Evolutionary conservation across 2,888 invertebrate genomes (phyloP), one percentile per base, ranked within the genome.

Genomic region (Torymus aiolomorphi): DNA sequence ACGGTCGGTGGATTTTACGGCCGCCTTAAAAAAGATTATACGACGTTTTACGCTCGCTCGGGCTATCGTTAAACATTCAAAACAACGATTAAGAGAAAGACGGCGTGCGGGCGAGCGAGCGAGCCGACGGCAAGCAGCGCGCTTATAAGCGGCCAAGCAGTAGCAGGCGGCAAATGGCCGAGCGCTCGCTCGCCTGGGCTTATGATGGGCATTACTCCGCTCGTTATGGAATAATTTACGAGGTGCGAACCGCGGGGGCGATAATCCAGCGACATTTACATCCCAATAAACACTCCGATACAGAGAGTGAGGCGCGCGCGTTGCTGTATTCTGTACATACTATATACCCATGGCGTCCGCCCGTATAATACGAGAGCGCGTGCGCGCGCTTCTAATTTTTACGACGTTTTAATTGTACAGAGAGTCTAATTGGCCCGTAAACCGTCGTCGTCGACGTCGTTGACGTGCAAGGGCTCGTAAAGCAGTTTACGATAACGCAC

Each of bases 211-310:
- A 90, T 89, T 89, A 90, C 89, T 89, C 86, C 87, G 88, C 89
- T 89, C 89, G 90, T 90, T 90, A 89, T 85, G 87, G 88, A 88
- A 90, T 90, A 89, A 90, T 90, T 90, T 89, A 90, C 88, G 90
- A 89, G 89, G 90, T 89, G 90, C 87, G 88, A 89, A 89, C 87
- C 89, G 88, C 88, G 89, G 89, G 90, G 88, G 89, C 89, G 90
- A 90, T 90, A 90, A 90, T 90, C 90, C 90, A 88, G 85, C 88
- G 90, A 89, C 90, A 90, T 90, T 90, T 90, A 90, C 90, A 90
- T 90, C 89, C 90, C 89, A 89, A 90, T 90, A 90, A 90, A 90
- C 89, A 88, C 85, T 86, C 84, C 84, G 86, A 86, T 86, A 86
- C 86, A 84, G 82, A 80, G 61, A 42, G 42, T 42, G 42, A 84